Evolutionary conservation across 2,888 invertebrate genomes (phyloP).

Genomic region (Spisula subtruncata): DNA sequence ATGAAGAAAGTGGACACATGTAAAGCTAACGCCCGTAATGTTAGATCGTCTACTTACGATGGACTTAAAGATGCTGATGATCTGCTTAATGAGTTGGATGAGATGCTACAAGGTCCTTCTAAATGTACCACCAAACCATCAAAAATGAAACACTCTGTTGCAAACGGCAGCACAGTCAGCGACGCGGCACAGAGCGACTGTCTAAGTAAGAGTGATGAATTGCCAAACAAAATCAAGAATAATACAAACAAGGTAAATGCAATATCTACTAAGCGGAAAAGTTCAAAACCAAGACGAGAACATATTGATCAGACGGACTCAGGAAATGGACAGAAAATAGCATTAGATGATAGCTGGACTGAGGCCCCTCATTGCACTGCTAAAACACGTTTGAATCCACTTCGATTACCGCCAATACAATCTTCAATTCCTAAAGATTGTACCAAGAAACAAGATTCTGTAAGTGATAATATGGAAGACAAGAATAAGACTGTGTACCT

Average conservation of each 20-base stretch:
- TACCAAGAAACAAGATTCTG: background rate
- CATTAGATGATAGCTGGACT: too few species aligned
- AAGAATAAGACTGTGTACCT: background rate
- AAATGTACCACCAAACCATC: background rate
- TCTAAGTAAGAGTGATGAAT: background rate
- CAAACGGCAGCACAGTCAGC: background rate
- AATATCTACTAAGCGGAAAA: background rate
- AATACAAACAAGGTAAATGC: background rate
- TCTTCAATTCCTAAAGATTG: background rate
- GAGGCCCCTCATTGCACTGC: background rate
- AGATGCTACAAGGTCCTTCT: background rate
- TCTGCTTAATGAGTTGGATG: conserved; percentile 15
- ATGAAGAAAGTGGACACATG: too few species aligned
- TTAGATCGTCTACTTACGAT: background rate
- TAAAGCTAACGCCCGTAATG: background rate
- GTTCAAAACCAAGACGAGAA: background rate
- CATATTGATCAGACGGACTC: background rate
- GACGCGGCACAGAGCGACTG: background rate
- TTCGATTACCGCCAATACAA: background rate
- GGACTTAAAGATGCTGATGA: conserved; percentile 5
- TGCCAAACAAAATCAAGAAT: background rate
- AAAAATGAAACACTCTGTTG: background rate
- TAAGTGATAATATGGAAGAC: background rate
- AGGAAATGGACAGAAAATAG: background rate
- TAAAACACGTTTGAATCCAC: background rate